Evolutionary conservation across 2,113 vertebrate species (phyloP).

Genomic region (Reinhardtius hippoglossoides): DNA sequence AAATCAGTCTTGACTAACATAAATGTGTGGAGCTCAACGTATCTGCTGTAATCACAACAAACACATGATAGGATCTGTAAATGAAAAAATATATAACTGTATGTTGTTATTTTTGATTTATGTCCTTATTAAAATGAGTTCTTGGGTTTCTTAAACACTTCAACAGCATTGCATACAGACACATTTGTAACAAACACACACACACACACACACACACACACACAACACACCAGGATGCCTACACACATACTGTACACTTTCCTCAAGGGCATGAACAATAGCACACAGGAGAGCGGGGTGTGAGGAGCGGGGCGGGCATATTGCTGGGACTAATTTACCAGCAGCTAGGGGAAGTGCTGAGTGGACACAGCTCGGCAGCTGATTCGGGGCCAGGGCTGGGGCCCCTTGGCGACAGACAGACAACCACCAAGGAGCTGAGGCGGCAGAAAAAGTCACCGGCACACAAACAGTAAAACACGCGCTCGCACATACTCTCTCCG

Average conservation of each 20-base stretch:
- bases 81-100: too few species aligned
- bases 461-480: slow-evolving; percentile 50
- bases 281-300: slow-evolving; percentile 61
- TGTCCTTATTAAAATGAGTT: too few species aligned
- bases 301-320: slow-evolving; percentile 66
- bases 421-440: slow-evolving; percentile 80
- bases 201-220: not conserved
- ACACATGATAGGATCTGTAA: too few species aligned
- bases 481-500: slow-evolving; percentile 34
- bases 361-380: slow-evolving; percentile 74
- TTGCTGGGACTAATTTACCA: slow-evolving; percentile 79
- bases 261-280: slow-evolving; percentile 81
- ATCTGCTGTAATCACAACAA: too few species aligned
- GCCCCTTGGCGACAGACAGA: slow-evolving; percentile 75
- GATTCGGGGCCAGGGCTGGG: slow-evolving; percentile 71
- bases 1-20: too few species aligned
- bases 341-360: slow-evolving; percentile 78
- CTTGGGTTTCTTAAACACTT: slow-evolving; percentile 34
- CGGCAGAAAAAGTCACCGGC: slow-evolving; percentile 64
- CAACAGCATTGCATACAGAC: not conserved
- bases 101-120: too few species aligned
- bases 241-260: slow-evolving; percentile 17
- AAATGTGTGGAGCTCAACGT: too few species aligned
- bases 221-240: not conserved
- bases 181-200: slow-evolving; percentile 9